Evolutionary conservation across 2,797 vertebrate genomes (phyloP), one percentile per base, ranked within the genome.

Genomic region (Oreonectes daqikongensis): DNA sequence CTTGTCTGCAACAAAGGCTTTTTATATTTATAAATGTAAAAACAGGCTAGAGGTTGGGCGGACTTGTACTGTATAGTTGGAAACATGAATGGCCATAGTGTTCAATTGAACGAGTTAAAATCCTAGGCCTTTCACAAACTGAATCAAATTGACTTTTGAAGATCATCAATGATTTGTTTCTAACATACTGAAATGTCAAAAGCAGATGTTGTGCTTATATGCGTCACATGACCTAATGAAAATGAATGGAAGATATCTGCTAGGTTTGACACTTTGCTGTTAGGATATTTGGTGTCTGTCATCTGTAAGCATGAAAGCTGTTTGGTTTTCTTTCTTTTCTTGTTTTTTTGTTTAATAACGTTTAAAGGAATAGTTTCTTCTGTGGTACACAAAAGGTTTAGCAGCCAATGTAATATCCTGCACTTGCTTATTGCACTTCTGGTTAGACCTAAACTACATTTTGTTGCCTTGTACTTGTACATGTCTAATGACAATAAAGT

Each of bases 41-140:
- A 60, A 42, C 11, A 28, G 26, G 30, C 32, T 4, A 30, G 40
- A n/a, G 35, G 44, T 66, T 66, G 48, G 50, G 17, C 1, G 5
- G 42, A 5, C 32, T 75, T 42, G 38, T 65, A 68, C 15, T 44
- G 32, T 35, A n/a, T n/a, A 35, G 48, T 55, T 38, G 42, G 30
- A 28, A 42, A 67, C 14, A 40, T 82, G 78, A 84, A 84, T 75
- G 67, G 66, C 46, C 35, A 50, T 57, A 77, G 73, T 81, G 82
- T 84, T 71, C 61, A 50, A 32, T 32, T 35, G 38, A 24, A 40
- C 10, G 64, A 69, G 55, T 32, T 22, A 20, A 24, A 42, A 52
- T 24, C 24, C 17, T 57, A 5, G 2, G 18, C 60, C 61, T 68
- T 68, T 63, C 40, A 66, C 26, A 17, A 50, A 69, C 24, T 32